These are phyloP conservation scores for Rhipidura dahli DNA, from an alignment of 2,113 vertebrate genomes.

Conservation along the genomic window DNA sequence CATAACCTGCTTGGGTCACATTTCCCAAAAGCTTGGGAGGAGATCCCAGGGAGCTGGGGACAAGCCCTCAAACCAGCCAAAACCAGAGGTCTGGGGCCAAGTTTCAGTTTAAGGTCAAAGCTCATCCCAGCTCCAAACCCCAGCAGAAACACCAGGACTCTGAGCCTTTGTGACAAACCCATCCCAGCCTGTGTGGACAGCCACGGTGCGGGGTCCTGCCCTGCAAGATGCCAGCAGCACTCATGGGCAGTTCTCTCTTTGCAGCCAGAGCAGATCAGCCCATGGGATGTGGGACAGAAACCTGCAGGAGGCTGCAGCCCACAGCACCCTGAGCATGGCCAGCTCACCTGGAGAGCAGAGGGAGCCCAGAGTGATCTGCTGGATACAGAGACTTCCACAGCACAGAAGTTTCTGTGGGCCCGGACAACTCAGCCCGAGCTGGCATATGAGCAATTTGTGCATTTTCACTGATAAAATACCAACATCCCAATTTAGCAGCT, in stretches of 20 bases:
- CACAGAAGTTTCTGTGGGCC: neutral
- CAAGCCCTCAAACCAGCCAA: neutral
- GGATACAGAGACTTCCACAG: neutral
- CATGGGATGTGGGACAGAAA: fast-evolving
- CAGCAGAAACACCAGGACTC: neutral
- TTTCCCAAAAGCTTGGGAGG: neutral
- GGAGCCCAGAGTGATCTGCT: neutral
- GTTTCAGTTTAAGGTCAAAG: neutral
- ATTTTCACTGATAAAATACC: neutral
- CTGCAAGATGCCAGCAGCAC: neutral
- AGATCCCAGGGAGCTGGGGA: neutral
- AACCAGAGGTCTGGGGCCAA: neutral
- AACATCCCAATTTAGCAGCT: neutral
- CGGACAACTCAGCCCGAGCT: neutral
- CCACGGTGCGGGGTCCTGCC: fast-evolving
- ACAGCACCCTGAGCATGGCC: fast-evolving
- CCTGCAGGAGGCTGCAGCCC: fast-evolving
- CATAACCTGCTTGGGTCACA: neutral
- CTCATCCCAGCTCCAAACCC: neutral
- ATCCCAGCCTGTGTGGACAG: neutral
- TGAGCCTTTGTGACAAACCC: neutral
- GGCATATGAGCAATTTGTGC: fast-evolving
- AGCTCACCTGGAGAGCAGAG: neutral
- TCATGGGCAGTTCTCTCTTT: neutral
- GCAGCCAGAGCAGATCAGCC: neutral